Base-by-base conservation (phyloP, 2,113 vertebrate genomes). In the Desmodus rotundus region DNA sequence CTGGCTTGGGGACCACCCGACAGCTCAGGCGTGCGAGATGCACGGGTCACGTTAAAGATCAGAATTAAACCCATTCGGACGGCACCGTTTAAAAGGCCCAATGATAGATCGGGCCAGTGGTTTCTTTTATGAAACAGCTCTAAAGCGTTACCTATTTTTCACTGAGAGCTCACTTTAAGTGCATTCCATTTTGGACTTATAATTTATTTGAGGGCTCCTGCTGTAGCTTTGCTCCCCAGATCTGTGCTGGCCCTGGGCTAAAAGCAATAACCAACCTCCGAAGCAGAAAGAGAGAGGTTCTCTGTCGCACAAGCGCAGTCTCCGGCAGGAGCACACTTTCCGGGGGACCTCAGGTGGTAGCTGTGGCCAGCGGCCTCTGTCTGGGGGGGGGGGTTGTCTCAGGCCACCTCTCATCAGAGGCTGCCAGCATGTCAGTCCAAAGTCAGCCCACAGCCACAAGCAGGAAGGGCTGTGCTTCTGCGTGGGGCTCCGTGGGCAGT, bases 101-200 rank as follows among this genome's bases (percentile, higher is more conserved):
- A 5, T 47, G 77, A 85, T 56, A 13, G 74, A 45, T 38, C 73
- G 91, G 78, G 58, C 28, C 56, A 77, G 45, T 33, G 54, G 41
- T 81, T 93, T 96, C 76, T 87, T 88, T 96, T 77, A 85, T 92
- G 90, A 81, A 96, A 82, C 54, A 45, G 58, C 93, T 88, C 89
- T 93, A 88, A 93, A 90, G 70, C 2, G 0, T 16, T 85, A 38
- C 56, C 73, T 54, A 58, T 67, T 85, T 93, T 87, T 95, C 65
- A 92, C 93, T 47, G 3, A 0, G 87, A 68, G 52, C 58, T 91
- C 77, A 70, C 91, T 50, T 28, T 41, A 74, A 81, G 76, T 72
- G n/a, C 41, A 15, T 74, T 97, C 93, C 91, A 81, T 81, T 95
- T 95, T 91, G 89, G 89, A 85, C 56, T 94, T 19, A 63, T 61